Conservation (phyloP, 2,113 vertebrate genomes). For the Tragelaphus scriptus region DNA sequence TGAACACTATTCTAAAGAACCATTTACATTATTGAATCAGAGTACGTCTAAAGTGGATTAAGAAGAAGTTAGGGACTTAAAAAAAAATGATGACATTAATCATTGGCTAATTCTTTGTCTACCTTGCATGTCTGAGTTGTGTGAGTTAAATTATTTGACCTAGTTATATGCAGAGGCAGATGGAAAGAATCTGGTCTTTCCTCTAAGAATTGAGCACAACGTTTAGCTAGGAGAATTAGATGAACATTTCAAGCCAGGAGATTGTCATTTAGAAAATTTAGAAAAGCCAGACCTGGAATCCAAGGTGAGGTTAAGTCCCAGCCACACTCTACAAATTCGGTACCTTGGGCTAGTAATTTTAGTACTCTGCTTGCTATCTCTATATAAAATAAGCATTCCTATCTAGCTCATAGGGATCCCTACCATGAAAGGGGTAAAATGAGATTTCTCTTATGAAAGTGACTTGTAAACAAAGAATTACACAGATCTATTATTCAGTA, state of each 20-base stretch:
- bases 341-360: background rate
- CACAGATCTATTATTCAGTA: background rate
- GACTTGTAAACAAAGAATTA: background rate
- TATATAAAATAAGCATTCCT: background rate
- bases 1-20: background rate
- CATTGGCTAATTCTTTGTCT: background rate
- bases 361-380: background rate
- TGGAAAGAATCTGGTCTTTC: background rate
- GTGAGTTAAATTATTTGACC: background rate
- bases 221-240: background rate
- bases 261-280: constrained; percentile 18
- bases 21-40: background rate
- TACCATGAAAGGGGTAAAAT: background rate
- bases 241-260: background rate
- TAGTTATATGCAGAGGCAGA: background rate
- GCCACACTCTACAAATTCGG: background rate
- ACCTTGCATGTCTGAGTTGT: background rate
- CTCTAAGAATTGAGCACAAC: background rate
- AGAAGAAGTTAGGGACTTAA: background rate
- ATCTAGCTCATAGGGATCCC: background rate
- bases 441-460: background rate
- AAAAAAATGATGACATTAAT: background rate
- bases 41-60: background rate
- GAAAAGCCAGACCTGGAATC: background rate
- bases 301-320: background rate